Evolutionary conservation across 2,888 invertebrate species (phyloP), one percentile per base, ranked within the genome.

Genomic region (Serrognathus titanus): DNA sequence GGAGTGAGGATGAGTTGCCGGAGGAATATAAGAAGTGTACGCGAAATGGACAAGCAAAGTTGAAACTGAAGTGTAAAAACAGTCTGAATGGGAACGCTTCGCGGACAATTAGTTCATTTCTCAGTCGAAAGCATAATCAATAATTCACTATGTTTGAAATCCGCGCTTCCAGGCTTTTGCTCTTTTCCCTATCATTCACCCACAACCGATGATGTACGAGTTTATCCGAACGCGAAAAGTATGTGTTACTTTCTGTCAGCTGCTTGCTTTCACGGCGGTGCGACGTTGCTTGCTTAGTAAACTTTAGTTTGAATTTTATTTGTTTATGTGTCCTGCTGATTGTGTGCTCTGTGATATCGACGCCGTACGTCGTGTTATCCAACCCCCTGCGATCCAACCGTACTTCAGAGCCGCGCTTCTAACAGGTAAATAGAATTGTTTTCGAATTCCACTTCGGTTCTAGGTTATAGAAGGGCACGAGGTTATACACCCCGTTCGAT

Each of bases 211-310:
- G 53, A 56, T 41, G 46, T 49, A 62, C 75, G 75, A 70, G 60
- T 48, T 48, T 59, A 59, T 56, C 70, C 75, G 73, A 74, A 69
- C 78, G 58, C 61, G 65, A 65, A 71, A 68, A 67, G 70, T 65
- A 66, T 66, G 67, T 67, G 68, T 59, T 66, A 69, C 66, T 74
- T 75, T 75, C 77, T 83, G 84, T 85, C 85, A 84, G 84, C 84
- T 84, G 85, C 84, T 84, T 83, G 84, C 84, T 77, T 84, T 80
- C 83, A 83, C 83, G 82, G 83, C 81, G 83, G 82, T 84, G 81
- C 83, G 83, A 76, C 75, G 74, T 76, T 68, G 76, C 77, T 76
- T 76, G 76, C 75, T 76, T 76, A 73, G 75, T 77, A 76, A 73
- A 75, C 72, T 76, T 76, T 76, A 74, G 71, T 76, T 75, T 71